These are phyloP conservation scores for Alcis repandata DNA, from an alignment of 2,888 invertebrate species.

Conservation along the genomic window DNA sequence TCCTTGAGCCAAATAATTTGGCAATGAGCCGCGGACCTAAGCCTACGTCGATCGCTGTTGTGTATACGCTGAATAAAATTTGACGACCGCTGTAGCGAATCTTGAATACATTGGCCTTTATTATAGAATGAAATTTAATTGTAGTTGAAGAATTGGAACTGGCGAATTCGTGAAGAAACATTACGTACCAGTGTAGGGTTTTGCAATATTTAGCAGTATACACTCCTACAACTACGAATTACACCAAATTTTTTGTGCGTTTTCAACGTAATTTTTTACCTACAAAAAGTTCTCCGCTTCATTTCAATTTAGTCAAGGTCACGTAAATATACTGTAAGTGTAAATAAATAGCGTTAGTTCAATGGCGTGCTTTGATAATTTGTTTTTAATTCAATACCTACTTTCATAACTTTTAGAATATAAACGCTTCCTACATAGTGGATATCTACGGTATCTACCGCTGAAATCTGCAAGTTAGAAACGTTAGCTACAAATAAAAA, in stretches of 20 bases:
- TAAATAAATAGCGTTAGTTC: no score
- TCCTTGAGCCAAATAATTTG: conserved; percentile 47
- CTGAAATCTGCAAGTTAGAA: no score
- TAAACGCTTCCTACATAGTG: not conserved
- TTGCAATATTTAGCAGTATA: not conserved
- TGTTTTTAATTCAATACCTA: no score
- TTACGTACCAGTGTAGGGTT: not conserved
- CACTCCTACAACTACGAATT: not conserved
- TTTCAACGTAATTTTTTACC: no score
- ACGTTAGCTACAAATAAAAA: no score
- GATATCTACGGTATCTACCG: no score
- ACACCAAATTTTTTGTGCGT: no score
- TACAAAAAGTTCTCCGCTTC: no score
- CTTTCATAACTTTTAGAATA: not conserved
- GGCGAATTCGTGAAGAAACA: conserved; percentile 8
- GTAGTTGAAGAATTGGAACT: conserved; percentile 9
- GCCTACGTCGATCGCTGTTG: conserved; percentile 31
- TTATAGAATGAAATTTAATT: conserved; percentile 16
- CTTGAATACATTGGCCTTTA: conserved; percentile 20
- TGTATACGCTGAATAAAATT: conserved; percentile 30
- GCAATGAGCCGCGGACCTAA: conserved; percentile 35
- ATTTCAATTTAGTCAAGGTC: no score
- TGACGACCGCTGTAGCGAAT: conserved; percentile 23
- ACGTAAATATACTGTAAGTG: no score
- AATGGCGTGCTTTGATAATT: no score